Conservation (phyloP, 2,888 invertebrate genomes). For the Spatulosminthurus flaviceps region DNA sequence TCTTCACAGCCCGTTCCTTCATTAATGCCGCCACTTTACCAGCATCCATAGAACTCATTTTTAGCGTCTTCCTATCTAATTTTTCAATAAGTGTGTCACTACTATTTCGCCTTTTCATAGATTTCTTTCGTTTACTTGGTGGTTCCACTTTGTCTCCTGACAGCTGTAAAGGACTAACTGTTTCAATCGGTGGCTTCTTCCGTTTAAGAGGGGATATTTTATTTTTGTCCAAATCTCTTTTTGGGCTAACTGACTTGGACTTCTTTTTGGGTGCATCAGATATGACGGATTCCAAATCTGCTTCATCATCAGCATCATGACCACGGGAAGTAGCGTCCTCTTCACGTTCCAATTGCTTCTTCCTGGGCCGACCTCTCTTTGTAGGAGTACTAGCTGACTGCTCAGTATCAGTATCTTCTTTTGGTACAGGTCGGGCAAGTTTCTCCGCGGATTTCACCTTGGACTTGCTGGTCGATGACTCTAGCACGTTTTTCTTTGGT, state of each 20-base stretch:
- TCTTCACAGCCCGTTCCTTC: conserved; percentile 60
- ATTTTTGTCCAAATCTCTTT: conserved; percentile 33
- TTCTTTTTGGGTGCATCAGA: conserved; percentile 32
- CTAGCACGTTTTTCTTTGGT: conserved; percentile 45
- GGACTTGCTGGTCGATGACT: not conserved
- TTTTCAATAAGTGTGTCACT: conserved; percentile 55
- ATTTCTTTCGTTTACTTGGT: conserved; percentile 25
- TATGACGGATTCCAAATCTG: conserved; percentile 49
- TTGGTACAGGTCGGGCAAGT: not conserved
- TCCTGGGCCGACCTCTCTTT: conserved; percentile 46
- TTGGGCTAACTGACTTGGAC: conserved; percentile 53
- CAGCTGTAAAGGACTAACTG: not conserved
- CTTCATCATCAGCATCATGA: conserved; percentile 56
- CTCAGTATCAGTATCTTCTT: conserved; percentile 11
- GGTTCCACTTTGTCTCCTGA: conserved; percentile 1
- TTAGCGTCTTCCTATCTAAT: conserved; percentile 54
- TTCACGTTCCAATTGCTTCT: conserved; percentile 30
- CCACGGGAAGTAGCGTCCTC: conserved; percentile 38
- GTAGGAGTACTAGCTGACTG: conserved; percentile 23
- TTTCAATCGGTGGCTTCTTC: not conserved
- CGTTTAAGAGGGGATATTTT: conserved; percentile 20
- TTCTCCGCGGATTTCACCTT: conserved; percentile 29
- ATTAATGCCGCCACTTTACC: conserved; percentile 61
- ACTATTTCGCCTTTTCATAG: conserved; percentile 40
- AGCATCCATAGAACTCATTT: conserved; percentile 55